Conservation (phyloP, 2,113 vertebrate genomes). For the Phainopepla nitens region DNA sequence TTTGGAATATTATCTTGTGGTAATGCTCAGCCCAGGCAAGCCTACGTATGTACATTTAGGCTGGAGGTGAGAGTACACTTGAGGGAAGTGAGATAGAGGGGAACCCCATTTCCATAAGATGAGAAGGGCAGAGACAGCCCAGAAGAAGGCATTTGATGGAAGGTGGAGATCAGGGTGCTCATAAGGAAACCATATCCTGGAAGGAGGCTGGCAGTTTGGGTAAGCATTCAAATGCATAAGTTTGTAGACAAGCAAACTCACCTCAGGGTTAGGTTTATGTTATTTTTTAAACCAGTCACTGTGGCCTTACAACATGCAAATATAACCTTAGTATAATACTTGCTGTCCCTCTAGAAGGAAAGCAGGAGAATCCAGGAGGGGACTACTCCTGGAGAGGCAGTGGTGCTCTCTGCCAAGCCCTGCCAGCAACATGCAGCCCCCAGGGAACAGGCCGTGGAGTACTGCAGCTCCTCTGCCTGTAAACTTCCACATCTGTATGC, state of each 20-base stretch:
- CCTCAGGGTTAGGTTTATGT: background rate
- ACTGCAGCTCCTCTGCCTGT: background rate
- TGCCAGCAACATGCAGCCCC: accelerated
- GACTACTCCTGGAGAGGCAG: background rate
- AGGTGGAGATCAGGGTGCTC: no score
- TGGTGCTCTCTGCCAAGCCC: background rate
- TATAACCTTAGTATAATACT: accelerated
- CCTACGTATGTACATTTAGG: background rate
- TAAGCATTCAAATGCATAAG: background rate
- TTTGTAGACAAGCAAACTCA: background rate
- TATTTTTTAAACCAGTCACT: background rate
- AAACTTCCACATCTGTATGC: background rate
- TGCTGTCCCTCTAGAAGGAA: background rate
- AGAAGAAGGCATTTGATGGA: background rate
- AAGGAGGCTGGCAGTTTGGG: background rate
- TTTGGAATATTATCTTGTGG: background rate
- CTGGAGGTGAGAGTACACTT: background rate
- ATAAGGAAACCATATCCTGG: background rate
- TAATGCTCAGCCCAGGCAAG: background rate
- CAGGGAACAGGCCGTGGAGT: background rate
- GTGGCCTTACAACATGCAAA: background rate
- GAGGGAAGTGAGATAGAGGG: background rate
- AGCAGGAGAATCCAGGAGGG: background rate
- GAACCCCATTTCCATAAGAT: background rate
- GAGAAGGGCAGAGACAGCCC: background rate